A percentile compares a stretch with the other conserved stretches of the same genome.
Evolutionary conservation across 2,113 vertebrate species (phyloP).

Genomic region (Procavia capensis): DNA sequence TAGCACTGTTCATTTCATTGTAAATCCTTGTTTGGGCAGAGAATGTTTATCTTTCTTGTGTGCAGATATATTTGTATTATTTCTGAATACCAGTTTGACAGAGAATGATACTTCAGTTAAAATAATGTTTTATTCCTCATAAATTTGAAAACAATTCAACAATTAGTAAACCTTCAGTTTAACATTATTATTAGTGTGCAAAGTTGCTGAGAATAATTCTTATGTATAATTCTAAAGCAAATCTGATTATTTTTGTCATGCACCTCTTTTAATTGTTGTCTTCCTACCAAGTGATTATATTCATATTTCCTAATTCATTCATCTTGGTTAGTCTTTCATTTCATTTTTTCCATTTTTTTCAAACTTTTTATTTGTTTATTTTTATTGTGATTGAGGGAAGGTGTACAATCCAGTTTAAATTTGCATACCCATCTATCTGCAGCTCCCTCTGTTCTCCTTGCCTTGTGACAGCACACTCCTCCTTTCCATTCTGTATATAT

Average conservation of each 20-base stretch:
- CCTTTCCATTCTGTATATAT: no score
- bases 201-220: background rate
- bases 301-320: background rate
- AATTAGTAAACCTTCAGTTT: background rate
- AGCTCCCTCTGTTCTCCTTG: no score
- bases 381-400: no score
- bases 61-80: background rate
- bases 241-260: background rate
- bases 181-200: background rate
- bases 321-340: background rate
- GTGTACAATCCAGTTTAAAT: no score
- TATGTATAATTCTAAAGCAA: background rate
- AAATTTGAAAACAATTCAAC: background rate
- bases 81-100: conserved; percentile 1
- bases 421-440: no score
- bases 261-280: background rate
- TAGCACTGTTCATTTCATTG: background rate
- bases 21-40: background rate
- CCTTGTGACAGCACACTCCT: no score
- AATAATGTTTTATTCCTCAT: background rate
- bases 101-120: background rate
- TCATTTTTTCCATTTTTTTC: no score
- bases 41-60: background rate
- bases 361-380: no score
- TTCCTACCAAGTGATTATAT: background rate